Conservation (phyloP, 2,113 vertebrate species). For the Peromyscus californicus region DNA sequence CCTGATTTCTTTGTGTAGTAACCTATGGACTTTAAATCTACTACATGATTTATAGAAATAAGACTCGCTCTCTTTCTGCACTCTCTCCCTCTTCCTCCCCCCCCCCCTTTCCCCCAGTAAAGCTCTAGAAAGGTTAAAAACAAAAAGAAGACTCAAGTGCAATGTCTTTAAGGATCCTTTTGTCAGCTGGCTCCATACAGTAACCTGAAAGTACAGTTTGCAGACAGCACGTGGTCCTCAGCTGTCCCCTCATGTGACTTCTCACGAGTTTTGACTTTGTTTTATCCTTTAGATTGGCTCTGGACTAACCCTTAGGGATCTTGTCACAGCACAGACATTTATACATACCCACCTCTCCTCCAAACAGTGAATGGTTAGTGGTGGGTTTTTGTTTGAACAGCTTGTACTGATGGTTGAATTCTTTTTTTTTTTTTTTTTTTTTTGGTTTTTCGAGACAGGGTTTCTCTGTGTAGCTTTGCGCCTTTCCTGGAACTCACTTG, state of each 20-base stretch:
- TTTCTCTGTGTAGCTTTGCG: too few relatives aligned
- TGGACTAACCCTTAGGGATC: slow-evolving; percentile 11
- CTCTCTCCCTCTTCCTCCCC: too few relatives aligned
- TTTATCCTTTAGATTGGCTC: not conserved
- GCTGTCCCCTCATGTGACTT: not conserved
- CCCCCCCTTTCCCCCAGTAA: too few relatives aligned
- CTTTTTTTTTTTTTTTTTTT: too few relatives aligned
- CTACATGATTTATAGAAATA: not conserved
- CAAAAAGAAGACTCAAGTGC: not conserved
- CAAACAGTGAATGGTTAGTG: not conserved
- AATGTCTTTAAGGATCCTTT: not conserved
- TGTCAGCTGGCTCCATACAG: not conserved
- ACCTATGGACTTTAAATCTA: not conserved
- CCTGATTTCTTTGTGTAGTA: not conserved
- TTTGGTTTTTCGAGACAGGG: too few relatives aligned
- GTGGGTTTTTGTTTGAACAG: slow-evolving; percentile 12
- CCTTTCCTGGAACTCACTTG: too few relatives aligned
- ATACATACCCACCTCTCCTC: not conserved
- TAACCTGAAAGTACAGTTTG: not conserved
- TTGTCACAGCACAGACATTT: not conserved
- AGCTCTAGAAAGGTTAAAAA: too few relatives aligned
- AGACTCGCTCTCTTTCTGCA: not conserved
- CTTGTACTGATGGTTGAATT: not conserved
- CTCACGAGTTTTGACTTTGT: not conserved
- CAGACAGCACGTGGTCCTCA: not conserved